These are phyloP conservation scores for Gortyna flavago DNA, from an alignment of 2,888 invertebrate species.

Conservation along the genomic window DNA sequence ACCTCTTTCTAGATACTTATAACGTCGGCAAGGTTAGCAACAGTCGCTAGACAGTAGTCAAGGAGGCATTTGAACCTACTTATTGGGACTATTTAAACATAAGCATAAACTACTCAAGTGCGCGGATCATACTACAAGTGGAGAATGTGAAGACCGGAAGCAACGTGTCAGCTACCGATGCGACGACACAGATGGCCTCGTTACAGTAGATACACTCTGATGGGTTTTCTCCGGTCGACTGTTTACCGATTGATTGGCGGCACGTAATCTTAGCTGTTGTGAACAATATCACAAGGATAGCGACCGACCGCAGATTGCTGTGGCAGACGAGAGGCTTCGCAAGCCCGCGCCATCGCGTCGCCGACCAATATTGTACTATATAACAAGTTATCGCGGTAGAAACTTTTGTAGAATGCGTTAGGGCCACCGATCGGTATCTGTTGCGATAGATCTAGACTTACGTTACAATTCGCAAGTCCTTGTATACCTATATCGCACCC, in stretches of 20 bases:
- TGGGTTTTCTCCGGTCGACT: constrained; percentile 2
- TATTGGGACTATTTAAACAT: constrained; percentile 22
- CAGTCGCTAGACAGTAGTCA: constrained; percentile 23
- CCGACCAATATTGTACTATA: constrained; percentile 41
- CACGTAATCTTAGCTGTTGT: constrained; percentile 16
- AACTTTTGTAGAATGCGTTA: constrained; percentile 1
- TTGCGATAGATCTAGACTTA: neutral
- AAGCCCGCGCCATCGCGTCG: constrained; percentile 49
- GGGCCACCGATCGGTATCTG: neutral
- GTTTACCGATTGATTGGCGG: constrained; percentile 42
- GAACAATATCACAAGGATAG: constrained; percentile 25
- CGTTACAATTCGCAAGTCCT: constrained; percentile 4
- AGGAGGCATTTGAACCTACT: constrained; percentile 31
- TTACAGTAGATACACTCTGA: constrained; percentile 1
- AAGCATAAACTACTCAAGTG: constrained; percentile 23
- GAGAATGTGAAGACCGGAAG: constrained; percentile 21
- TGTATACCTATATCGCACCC: neutral
- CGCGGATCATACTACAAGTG: constrained; percentile 2
- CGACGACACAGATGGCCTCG: constrained; percentile 22
- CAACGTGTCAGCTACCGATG: constrained; percentile 7
- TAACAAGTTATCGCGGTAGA: constrained; percentile 5
- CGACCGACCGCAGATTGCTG: constrained; percentile 36
- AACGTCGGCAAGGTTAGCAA: constrained; percentile 1
- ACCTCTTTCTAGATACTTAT: neutral
- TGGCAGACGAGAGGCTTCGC: constrained; percentile 35